A percentile compares a stretch with the other conserved stretches of the same genome.
Evolutionary conservation across 2,797 vertebrate genomes (phyloP).

Genomic region (Lithobates sylvaticus): DNA sequence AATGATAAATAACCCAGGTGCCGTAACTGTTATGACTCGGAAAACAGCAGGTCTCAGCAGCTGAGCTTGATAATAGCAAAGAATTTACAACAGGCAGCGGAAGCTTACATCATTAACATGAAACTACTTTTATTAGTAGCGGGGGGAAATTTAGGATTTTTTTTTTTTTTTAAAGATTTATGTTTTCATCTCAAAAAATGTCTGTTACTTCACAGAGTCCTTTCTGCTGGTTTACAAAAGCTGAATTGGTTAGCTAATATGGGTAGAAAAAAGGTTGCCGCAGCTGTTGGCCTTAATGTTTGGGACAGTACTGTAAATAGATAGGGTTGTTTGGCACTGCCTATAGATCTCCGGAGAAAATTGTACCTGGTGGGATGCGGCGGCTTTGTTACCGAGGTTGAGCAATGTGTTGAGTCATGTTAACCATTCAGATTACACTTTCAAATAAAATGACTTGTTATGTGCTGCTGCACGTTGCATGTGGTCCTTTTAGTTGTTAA

Average conservation of each 20-base stretch:
- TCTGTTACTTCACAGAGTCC: conserved; percentile 62
- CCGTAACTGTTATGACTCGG: conserved; percentile 76
- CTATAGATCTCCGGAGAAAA: conserved; percentile 5
- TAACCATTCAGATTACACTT: not conserved
- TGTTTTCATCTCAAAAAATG: conserved; percentile 71
- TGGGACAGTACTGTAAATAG: not conserved
- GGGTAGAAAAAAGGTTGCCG: conserved; percentile 41
- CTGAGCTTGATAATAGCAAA: conserved; percentile 77
- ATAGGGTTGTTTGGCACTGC: not conserved
- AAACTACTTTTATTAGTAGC: conserved; percentile 76
- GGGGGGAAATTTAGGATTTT: conserved; percentile 55
- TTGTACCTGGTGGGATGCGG: not conserved
- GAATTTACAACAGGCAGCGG: conserved; percentile 73
- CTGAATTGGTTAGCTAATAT: conserved; percentile 61
- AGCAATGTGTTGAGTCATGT: not conserved
- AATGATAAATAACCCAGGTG: conserved; percentile 87
- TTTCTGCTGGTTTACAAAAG: conserved; percentile 63
- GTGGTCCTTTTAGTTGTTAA: not conserved
- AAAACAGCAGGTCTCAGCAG: conserved; percentile 80
- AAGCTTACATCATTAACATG: conserved; percentile 72
- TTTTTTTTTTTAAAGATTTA: conserved; percentile 35
- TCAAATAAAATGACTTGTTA: not conserved
- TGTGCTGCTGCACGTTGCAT: not conserved
- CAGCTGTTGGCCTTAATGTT: not conserved
- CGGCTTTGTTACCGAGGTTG: not conserved